A percentile compares a stretch with the other conserved stretches of the same genome.
phyloP scores from a whole-genome alignment of 1,140 invertebrate genomes.

The Patella vulgata region DNA sequence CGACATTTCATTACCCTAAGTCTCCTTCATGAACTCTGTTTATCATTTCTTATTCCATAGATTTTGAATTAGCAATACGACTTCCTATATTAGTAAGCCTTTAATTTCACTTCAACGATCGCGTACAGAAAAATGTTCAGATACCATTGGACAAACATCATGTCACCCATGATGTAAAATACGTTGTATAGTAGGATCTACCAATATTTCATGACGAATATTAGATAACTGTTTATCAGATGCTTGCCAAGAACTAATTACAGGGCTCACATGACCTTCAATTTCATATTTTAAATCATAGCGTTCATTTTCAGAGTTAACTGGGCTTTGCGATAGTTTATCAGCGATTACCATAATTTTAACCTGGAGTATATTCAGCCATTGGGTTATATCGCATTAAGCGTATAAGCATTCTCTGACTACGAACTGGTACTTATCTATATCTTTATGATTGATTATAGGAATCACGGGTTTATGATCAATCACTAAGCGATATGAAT shows the following conservation, averaged over 20 bases:
- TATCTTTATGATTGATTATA: slow-evolving; percentile 28
- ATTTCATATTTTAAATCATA: too few species aligned
- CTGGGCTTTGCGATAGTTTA: slow-evolving; percentile 23
- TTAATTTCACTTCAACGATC: too few species aligned
- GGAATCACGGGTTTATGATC: slow-evolving; percentile 61
- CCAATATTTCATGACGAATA: too few species aligned
- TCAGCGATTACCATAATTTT: slow-evolving; percentile 31
- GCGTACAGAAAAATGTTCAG: too few species aligned
- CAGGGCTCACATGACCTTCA: neutral
- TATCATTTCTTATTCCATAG: neutral
- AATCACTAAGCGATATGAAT: slow-evolving; percentile 39
- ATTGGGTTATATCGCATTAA: slow-evolving; percentile 23
- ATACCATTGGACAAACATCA: too few species aligned
- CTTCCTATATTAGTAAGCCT: neutral
- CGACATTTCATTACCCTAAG: too few species aligned
- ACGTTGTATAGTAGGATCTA: too few species aligned
- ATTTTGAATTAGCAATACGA: neutral
- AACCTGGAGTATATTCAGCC: slow-evolving; percentile 28
- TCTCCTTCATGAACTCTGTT: slow-evolving; percentile 4
- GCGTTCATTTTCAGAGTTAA: too few species aligned
- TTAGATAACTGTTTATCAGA: neutral
- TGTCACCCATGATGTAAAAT: too few species aligned
- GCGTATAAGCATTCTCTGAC: slow-evolving; percentile 30
- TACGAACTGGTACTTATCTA: slow-evolving; percentile 21
- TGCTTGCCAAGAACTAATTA: neutral